Percentiles rank a stretch among this genome's conserved stretches.
Evolutionary conservation across 2,113 vertebrate species (phyloP).

Genomic region (Lophura nycthemera): DNA sequence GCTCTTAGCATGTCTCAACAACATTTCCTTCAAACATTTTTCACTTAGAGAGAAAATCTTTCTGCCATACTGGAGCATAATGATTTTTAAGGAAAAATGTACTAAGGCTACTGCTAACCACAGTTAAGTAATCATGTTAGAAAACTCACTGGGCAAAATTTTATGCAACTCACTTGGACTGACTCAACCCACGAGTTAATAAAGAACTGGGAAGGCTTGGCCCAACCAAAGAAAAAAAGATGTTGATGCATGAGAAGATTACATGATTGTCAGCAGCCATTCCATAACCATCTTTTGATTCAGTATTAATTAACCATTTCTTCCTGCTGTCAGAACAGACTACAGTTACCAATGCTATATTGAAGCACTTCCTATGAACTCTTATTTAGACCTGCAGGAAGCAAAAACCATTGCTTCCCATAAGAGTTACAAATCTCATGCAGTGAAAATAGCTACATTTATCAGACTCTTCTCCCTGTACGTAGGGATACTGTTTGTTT

Average conservation of each 20-base stretch:
- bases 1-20: not conserved
- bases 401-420: not conserved
- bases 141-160: not conserved
- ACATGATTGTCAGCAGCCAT: not conserved
- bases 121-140: not conserved
- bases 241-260: rapidly evolving
- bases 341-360: not conserved
- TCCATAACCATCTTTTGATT: not conserved
- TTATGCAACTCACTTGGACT: not conserved
- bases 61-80: not conserved
- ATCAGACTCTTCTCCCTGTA: not conserved
- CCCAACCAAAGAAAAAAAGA: not conserved
- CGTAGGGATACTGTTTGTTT: not conserved
- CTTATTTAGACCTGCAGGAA: not conserved
- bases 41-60: not conserved
- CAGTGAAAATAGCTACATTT: not conserved
- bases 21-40: not conserved
- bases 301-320: not conserved
- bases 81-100: not conserved
- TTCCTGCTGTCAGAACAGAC: not conserved
- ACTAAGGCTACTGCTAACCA: not conserved
- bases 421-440: not conserved
- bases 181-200: not conserved
- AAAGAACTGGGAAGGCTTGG: not conserved
- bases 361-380: not conserved